Evolutionary conservation across 2,888 invertebrate species (phyloP).

Genomic region (Molanna angustata): DNA sequence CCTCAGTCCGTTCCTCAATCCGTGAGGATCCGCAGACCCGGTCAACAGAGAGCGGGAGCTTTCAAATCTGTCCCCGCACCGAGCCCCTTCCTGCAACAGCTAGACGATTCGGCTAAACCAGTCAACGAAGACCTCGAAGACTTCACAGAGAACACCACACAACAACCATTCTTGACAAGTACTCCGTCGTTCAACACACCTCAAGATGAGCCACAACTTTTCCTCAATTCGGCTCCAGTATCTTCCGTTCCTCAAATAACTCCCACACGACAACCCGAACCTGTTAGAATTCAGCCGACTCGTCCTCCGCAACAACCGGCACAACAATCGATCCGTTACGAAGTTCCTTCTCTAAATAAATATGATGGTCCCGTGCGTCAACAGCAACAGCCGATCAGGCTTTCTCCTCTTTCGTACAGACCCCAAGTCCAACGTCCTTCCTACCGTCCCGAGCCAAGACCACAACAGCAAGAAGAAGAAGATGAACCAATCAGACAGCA

Average conservation of each 20-base stretch:
- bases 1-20: slow-evolving; percentile 39
- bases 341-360: slow-evolving; percentile 20
- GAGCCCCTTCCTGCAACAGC: slow-evolving; percentile 48
- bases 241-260: slow-evolving; percentile 36
- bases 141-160: slow-evolving; percentile 54
- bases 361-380: slow-evolving; percentile 38
- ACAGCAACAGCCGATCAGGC: slow-evolving; percentile 45
- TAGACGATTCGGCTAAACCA: slow-evolving; percentile 59
- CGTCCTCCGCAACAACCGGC: slow-evolving; percentile 38
- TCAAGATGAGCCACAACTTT: slow-evolving; percentile 43
- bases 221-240: slow-evolving; percentile 42
- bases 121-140: slow-evolving; percentile 69
- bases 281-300: slow-evolving; percentile 38
- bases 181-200: slow-evolving; percentile 43
- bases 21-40: slow-evolving; percentile 47
- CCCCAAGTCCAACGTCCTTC: too few relatives aligned
- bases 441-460: slow-evolving; percentile 41
- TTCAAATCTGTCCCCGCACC: slow-evolving; percentile 50
- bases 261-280: slow-evolving; percentile 41
- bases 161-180: slow-evolving; percentile 37
- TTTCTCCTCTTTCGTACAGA: slow-evolving; percentile 50
- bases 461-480: slow-evolving; percentile 43
- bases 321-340: slow-evolving; percentile 28
- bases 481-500: slow-evolving; percentile 46
- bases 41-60: slow-evolving; percentile 44